Evolutionary conservation across 2,888 invertebrate species (phyloP), one percentile per base, ranked within the genome.

Genomic region (Rhingia rostrata): DNA sequence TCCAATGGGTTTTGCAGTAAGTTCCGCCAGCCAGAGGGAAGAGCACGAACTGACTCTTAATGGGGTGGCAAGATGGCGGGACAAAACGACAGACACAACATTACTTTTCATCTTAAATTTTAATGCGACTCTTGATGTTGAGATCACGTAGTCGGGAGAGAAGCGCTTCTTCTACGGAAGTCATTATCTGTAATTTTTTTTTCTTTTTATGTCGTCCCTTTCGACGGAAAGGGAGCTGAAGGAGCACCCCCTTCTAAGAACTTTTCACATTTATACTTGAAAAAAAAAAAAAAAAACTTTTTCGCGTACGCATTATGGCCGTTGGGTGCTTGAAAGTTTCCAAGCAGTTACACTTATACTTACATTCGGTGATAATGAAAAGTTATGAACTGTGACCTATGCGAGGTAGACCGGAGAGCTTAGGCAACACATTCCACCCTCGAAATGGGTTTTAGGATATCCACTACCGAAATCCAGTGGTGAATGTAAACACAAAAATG

Each of bases 321-420:
- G 30, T 49, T 22, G 61, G 30, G 7, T 37, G 12, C 41, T 61
- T 63, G 49, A 60, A 77, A 70, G 64, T 82, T 77, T 60, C 64
- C 70, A 10, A 63, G 77, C 82, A 70, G 72, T 74, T 74, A 74
- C 69, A 79, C 64, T 83, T 63, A 41, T 58, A 72, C n/a, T n/a
- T n/a, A n/a, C 61, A 35, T 56, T 47, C 12, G 49, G 67, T 58
- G 79, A 67, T 79, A 83, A 83, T 83, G 79, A 83, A 79, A 83
- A 83, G 79, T 83, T 83, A 83, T 73, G 83, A 79, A 83, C 83
- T 79, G 79, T 83, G 69, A 82, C 79, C 73, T 53, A 56, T 53
- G 35, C 43, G 63, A 22, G 22, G 35, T 12, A 56, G 61, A 67
- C 51, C 37, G 37, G 4, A 43, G 30, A 32, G 43, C 14, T 33